These are phyloP conservation scores for Dasyornis broadbenti DNA, from an alignment of 2,113 vertebrate species.

Conservation along the genomic window DNA sequence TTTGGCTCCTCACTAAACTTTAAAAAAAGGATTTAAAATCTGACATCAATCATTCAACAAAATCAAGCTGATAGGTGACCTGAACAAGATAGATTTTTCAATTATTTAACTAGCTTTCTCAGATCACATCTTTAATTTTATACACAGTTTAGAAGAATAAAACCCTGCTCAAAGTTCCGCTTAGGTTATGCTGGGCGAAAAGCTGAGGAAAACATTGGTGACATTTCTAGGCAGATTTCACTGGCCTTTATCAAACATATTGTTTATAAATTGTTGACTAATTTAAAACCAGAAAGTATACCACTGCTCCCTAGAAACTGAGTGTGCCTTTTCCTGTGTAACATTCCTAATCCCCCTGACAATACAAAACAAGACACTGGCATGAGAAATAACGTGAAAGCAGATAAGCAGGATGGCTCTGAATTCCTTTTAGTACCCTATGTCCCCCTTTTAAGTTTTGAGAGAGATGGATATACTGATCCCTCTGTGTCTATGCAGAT, in stretches of 20 bases:
- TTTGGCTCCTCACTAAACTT: not conserved
- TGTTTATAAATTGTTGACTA: not conserved
- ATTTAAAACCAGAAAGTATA: not conserved
- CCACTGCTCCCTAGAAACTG: not conserved
- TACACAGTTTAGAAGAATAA: not conserved
- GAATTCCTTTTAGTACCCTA: not conserved
- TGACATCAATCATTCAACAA: not conserved
- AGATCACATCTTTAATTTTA: not conserved
- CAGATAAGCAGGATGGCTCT: not conserved
- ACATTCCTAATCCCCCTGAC: not conserved
- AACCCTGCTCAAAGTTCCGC: not conserved
- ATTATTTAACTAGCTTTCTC: not conserved
- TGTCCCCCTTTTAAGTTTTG: not conserved
- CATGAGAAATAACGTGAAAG: not conserved
- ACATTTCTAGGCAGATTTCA: not conserved
- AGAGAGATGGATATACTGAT: not conserved
- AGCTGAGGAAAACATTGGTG: not conserved
- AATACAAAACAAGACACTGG: not conserved
- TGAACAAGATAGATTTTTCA: not conserved
- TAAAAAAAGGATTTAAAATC: not conserved
- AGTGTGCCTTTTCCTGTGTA: fast-evolving
- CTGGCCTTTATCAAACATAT: not conserved
- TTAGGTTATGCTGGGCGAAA: not conserved
- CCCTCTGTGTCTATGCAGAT: not conserved
- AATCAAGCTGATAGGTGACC: not conserved